Conservation (phyloP, 2,797 vertebrate species). For the Manis javanica region DNA sequence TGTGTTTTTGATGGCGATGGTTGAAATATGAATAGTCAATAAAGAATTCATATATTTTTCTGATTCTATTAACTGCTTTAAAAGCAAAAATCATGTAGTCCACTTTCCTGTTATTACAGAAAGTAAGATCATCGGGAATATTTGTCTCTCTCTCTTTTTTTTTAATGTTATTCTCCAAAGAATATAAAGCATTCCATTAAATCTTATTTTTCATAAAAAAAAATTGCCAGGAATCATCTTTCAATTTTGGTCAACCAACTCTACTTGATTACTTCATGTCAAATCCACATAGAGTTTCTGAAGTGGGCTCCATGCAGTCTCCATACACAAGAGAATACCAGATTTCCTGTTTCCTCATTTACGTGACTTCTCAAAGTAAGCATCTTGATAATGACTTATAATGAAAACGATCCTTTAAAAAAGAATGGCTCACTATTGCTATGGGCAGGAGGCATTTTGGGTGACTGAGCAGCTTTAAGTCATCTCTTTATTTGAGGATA, state of each 20-base stretch:
- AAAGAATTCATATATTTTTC: slow-evolving; percentile 26
- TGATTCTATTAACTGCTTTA: slow-evolving; percentile 40
- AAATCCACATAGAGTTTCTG: slow-evolving; percentile 21
- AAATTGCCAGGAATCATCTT: not conserved
- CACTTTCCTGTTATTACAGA: slow-evolving; percentile 32
- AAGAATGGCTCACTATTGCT: slow-evolving; percentile 52
- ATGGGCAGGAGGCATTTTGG: slow-evolving; percentile 53
- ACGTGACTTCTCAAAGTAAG: slow-evolving; percentile 61
- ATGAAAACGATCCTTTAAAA: slow-evolving; percentile 54
- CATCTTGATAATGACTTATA: slow-evolving; percentile 66
- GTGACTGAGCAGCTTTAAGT: slow-evolving; percentile 57
- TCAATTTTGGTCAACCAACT: slow-evolving; percentile 36
- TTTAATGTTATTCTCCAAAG: slow-evolving; percentile 41
- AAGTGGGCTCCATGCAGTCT: not conserved
- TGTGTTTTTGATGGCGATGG: not conserved
- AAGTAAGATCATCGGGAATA: not conserved
- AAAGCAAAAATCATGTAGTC: slow-evolving; percentile 32
- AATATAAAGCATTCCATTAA: slow-evolving; percentile 3
- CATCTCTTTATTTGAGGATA: slow-evolving; percentile 74
- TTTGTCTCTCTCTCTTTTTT: not conserved
- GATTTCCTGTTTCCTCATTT: slow-evolving; percentile 61
- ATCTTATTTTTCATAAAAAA: slow-evolving; percentile 21
- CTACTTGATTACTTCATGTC: slow-evolving; percentile 41
- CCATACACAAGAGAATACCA: not conserved
- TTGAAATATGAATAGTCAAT: not conserved